Base-by-base conservation (phyloP, 2,888 invertebrate genomes). In the Acleris sparsana region DNA sequence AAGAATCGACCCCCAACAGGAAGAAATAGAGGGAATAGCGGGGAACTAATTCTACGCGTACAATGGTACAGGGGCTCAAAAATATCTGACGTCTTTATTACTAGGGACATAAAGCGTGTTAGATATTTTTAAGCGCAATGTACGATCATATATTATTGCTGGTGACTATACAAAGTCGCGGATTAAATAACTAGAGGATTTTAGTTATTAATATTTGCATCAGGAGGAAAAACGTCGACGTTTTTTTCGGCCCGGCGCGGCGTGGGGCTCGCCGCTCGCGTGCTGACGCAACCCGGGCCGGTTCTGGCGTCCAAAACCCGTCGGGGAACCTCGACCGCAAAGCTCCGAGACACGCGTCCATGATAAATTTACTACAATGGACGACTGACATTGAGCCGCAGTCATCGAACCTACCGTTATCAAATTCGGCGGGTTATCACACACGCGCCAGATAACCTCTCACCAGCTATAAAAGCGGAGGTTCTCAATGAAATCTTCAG, bases 291-390 rank as follows among this genome's bases (percentile, higher is more conserved):
- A 57, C 46, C 29, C 7, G 6, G 46, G 57, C 25, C 46, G n/a
- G 57, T 49, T 49, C 13, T 59, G 58, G 48, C 58, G 9, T 9
- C 33, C 49, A 18, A 33, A 49, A 49, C 20, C 18, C 5, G 58
- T 51, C 51, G 51, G 51, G 58, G 58, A 49, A 59, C 39, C 58
- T 46, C 46, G 46, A 57, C 46, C 46, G 44, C 22, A 16, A 5
- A 46, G 20, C 43, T 43, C 25, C 44, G 52, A 44, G 25, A 17
- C 22, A 52, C 60, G 43, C 51, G 25, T 1, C 52, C 73, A 74
- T 75, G 89, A 89, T 90, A 88, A 89, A 82, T 89, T 90, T 91
- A 91, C 89, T 89, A 89, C 80, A 80, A 83, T 80, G 80, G 78
- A 76, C 33, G 33, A 74, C 77, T 89, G 91, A 91, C 90, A 91